A percentile compares a stretch with the other conserved stretches of the same genome.
These are phyloP conservation scores for Nicator chloris DNA, from an alignment of 2,113 vertebrate species.

Conservation along the genomic window DNA sequence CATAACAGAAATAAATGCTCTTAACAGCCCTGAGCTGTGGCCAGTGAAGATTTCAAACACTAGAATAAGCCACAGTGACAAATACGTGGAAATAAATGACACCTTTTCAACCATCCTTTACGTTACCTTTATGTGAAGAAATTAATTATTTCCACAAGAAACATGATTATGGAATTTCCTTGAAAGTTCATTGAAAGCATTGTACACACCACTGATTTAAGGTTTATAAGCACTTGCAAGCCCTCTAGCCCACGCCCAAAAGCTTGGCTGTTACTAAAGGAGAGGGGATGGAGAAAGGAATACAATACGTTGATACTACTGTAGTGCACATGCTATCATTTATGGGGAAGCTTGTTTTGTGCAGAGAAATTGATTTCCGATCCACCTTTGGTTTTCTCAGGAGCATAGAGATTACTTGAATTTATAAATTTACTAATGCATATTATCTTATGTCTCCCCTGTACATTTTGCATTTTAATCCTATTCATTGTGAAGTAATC, in stretches of 20 bases:
- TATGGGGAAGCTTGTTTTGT: background rate
- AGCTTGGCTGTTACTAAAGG: background rate
- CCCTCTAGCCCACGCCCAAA: background rate
- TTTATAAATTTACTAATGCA: background rate
- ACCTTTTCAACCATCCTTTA: background rate
- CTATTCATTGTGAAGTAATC: background rate
- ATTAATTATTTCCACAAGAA: background rate
- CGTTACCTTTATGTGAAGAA: background rate
- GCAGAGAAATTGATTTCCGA: background rate
- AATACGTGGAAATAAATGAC: background rate
- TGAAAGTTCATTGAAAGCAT: background rate
- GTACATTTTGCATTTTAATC: background rate
- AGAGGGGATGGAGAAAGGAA: background rate
- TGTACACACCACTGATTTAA: background rate
- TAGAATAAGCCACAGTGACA: background rate
- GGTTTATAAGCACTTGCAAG: background rate
- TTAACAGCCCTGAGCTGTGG: background rate
- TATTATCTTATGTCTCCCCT: background rate
- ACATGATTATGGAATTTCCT: background rate
- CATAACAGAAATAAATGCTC: background rate
- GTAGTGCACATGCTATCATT: background rate
- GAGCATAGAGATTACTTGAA: background rate
- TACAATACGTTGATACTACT: background rate
- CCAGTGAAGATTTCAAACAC: background rate
- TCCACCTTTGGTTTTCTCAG: background rate